Base-by-base conservation (phyloP, 2,113 vertebrate genomes). In the Colius striatus region DNA sequence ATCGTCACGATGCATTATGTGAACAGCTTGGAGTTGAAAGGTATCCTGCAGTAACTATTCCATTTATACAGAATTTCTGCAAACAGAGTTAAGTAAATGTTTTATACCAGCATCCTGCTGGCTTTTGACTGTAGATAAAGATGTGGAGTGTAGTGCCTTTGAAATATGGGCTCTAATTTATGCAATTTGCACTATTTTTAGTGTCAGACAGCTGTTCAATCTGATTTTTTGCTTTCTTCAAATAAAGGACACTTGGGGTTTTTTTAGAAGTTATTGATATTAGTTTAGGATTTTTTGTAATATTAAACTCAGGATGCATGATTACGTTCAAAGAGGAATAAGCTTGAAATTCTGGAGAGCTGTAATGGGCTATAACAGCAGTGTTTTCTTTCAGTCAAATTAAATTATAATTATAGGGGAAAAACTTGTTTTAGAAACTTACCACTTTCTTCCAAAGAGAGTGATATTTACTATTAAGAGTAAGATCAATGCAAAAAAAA, bases 1-100 rank as follows among this genome's bases (percentile, higher is more conserved):
- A 92, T 94, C 95, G 63, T 97, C 96, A 87, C 85, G 96, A 97
- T 91, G 77, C 7, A 57, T 97, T 97, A 95, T 92, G 71, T 85
- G 96, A 97, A 96, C 92, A 97, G 96, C 82, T 98, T 97, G 97
- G 79, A 97, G 90, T 97, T 98, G 97, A 98, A 97, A 98, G 96
- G 86, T 95, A 93, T 96, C 92, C 95, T 97, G 96, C 87, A 92
- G 96, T 96, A 98, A 96, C 97, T 95, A 68, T 98, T 97, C 95
- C 90, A 96, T 98, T 98, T 97, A 95, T 93, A 97, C 47, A 79
- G 79, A 97, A 96, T 97, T 97, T 96, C 94, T 94, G 90, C 87
- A 96, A 97, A 97, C 85, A 96, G 96, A 97, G 93, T 96, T 96
- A 97, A 97, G 95, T 95, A 96, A 97, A 90, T 41, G 36, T 95